These are phyloP conservation scores for Apocheima hispidaria DNA, from an alignment of 2,888 invertebrate genomes.

Conservation along the genomic window DNA sequence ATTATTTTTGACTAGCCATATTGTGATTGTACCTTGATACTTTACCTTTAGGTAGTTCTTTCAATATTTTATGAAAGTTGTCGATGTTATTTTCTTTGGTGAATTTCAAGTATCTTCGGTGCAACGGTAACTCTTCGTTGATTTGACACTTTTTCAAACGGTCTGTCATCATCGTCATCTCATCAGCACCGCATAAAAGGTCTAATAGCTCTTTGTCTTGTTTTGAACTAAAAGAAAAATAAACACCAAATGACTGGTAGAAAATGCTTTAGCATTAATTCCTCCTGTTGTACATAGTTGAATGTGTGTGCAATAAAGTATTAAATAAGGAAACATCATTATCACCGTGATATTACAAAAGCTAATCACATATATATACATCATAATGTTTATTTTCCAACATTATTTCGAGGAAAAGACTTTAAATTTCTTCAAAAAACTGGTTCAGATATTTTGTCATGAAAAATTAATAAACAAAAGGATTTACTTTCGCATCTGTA, in stretches of 20 bases:
- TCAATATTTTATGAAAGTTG: conserved; percentile 71
- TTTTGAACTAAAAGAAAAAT: conserved; percentile 59
- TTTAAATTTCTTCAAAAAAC: background rate
- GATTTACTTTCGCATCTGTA: too few species aligned
- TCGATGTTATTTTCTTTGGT: conserved; percentile 70
- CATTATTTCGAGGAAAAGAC: too few species aligned
- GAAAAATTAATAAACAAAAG: background rate
- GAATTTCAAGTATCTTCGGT: conserved; percentile 70
- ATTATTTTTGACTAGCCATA: too few species aligned
- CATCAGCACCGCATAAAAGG: conserved; percentile 50
- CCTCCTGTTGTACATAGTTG: too few species aligned
- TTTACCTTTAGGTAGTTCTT: conserved; percentile 77
- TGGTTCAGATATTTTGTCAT: background rate
- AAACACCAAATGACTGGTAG: too few species aligned
- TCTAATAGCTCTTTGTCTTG: conserved; percentile 58
- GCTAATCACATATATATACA: too few species aligned
- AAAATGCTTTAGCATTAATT: too few species aligned
- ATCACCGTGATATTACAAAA: too few species aligned
- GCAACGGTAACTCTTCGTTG: conserved; percentile 63
- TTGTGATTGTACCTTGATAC: background rate
- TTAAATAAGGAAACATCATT: too few species aligned
- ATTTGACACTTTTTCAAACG: conserved; percentile 55
- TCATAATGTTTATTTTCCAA: too few species aligned
- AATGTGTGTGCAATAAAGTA: too few species aligned
- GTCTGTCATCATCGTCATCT: conserved; percentile 49